These are phyloP conservation scores for Copidosoma floridanum DNA, from an alignment of 1,140 invertebrate genomes.

Conservation along the genomic window DNA sequence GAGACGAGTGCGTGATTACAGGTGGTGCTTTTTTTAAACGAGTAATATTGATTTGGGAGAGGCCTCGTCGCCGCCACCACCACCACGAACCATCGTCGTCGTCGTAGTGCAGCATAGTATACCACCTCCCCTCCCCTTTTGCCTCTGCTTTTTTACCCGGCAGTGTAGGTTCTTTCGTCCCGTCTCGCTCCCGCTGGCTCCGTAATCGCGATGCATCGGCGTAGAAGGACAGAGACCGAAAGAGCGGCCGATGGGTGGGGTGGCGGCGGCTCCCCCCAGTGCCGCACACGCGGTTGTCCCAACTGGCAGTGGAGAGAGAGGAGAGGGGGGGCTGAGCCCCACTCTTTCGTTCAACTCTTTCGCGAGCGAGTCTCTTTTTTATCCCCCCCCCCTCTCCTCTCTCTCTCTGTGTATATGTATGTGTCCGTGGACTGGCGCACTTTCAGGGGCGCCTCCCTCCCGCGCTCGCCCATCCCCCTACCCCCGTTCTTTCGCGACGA, in stretches of 20 bases:
- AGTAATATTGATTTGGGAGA: slow-evolving; percentile 58
- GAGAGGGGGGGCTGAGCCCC: slow-evolving; percentile 1
- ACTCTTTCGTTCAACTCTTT: too few species aligned
- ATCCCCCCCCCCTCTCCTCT: slow-evolving; percentile 28
- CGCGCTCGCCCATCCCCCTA: slow-evolving; percentile 1
- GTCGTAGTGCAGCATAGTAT: too few species aligned
- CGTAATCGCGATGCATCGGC: slow-evolving; percentile 46
- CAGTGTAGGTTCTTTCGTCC: background rate
- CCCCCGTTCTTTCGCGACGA: slow-evolving; percentile 16
- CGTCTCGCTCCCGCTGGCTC: background rate
- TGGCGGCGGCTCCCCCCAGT: slow-evolving; percentile 6
- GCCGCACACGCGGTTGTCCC: too few species aligned
- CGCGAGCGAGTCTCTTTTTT: too few species aligned
- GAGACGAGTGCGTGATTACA: slow-evolving; percentile 38
- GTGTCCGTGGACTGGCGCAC: too few species aligned
- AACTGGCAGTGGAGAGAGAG: slow-evolving; percentile 12
- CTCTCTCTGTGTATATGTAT: too few species aligned
- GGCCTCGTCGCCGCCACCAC: slow-evolving; percentile 50
- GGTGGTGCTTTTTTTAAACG: slow-evolving; percentile 49
- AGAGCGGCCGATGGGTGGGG: too few species aligned
- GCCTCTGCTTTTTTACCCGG: background rate
- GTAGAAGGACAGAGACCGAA: slow-evolving; percentile 41
- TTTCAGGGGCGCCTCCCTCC: slow-evolving; percentile 11
- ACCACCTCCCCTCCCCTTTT: too few species aligned
- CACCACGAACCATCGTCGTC: too few species aligned